These are phyloP conservation scores for Furnarius figulus DNA, from an alignment of 2,113 vertebrate species.

Conservation along the genomic window DNA sequence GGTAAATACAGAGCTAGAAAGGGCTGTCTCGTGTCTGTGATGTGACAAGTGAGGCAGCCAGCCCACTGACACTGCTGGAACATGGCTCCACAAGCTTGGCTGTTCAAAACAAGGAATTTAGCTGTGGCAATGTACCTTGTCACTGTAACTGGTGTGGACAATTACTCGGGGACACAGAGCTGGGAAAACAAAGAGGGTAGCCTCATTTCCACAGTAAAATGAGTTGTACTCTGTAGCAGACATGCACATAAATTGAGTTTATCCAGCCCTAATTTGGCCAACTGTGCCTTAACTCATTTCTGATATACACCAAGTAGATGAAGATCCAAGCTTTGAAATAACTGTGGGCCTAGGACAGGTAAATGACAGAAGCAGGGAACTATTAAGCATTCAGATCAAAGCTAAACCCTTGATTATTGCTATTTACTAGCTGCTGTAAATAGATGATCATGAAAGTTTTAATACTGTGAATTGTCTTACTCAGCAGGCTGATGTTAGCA, in stretches of 20 bases:
- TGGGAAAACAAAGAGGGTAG: neutral
- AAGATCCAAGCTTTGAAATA: neutral
- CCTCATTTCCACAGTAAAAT: neutral
- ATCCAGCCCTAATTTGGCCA: neutral
- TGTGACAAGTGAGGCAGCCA: neutral
- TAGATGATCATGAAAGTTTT: constrained; percentile 47
- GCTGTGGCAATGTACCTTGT: neutral
- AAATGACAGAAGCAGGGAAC: constrained; percentile 46
- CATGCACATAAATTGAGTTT: neutral
- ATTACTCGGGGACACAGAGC: neutral
- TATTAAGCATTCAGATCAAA: constrained; percentile 41
- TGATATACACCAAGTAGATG: neutral
- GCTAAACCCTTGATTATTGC: constrained; percentile 40
- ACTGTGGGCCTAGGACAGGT: neutral
- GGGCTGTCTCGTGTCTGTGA: neutral
- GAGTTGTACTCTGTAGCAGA: neutral
- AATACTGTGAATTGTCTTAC: constrained; percentile 68
- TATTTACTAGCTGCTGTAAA: constrained; percentile 52
- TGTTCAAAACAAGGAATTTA: neutral
- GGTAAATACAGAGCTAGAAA: neutral
- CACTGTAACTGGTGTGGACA: neutral
- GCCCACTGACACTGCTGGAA: neutral
- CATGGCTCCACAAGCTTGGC: neutral
- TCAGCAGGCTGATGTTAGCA: constrained; percentile 63
- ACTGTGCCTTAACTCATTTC: neutral